Evolutionary conservation across 2,797 vertebrate species (phyloP).

Genomic region (Typhlichthys subterraneus): DNA sequence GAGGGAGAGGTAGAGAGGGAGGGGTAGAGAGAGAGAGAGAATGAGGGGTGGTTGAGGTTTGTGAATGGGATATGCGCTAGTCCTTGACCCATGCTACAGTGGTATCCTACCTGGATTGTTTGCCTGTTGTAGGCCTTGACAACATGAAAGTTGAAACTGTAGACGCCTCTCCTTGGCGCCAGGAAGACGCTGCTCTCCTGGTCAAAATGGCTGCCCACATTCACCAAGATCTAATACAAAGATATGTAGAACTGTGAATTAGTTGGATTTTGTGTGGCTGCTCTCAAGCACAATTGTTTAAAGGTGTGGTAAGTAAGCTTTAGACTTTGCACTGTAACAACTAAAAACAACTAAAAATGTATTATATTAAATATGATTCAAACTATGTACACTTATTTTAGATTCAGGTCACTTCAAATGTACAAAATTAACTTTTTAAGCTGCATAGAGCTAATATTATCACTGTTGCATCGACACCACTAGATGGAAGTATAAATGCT

Average conservation of each 20-base stretch:
- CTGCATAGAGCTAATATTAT: no score
- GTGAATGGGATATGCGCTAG: no score
- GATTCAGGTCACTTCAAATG: no score
- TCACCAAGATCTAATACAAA: conserved; percentile 78
- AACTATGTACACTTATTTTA: no score
- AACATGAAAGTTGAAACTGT: conserved; percentile 85
- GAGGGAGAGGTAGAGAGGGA: conserved; percentile 68
- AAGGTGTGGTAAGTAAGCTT: no score
- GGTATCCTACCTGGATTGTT: conserved; percentile 78
- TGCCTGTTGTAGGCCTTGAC: conserved; percentile 86
- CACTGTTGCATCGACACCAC: no score
- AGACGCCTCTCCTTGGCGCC: conserved; percentile 81
- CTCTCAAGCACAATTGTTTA: not conserved
- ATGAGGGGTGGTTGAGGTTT: not conserved
- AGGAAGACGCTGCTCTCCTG: conserved; percentile 81
- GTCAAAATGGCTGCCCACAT: conserved; percentile 82
- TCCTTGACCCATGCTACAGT: no score
- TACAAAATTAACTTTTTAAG: no score
- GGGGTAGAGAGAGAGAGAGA: conserved; percentile 37
- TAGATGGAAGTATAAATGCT: no score
- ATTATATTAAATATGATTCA: no score
- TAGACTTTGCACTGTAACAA: no score
- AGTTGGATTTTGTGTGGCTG: not conserved
- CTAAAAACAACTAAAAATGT: no score
- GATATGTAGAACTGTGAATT: not conserved